These are phyloP conservation scores for Drosophila mimetica DNA, from an alignment of 2,888 invertebrate species.

Conservation along the genomic window DNA sequence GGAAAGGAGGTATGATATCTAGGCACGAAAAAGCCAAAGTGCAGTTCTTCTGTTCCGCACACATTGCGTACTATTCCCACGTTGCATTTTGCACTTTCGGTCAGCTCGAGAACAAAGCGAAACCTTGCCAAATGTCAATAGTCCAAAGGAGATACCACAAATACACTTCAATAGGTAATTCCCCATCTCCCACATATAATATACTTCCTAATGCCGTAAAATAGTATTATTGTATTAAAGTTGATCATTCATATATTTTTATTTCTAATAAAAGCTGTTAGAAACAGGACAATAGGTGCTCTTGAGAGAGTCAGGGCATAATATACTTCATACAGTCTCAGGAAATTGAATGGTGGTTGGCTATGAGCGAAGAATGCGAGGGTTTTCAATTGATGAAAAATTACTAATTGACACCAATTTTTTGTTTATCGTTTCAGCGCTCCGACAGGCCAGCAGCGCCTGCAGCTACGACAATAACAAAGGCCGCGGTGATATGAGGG, in stretches of 20 bases:
- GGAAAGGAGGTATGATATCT: conserved; percentile 1
- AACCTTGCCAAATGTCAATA: not conserved
- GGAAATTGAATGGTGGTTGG: not conserved
- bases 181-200: not conserved
- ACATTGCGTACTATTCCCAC: not conserved
- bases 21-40: not conserved
- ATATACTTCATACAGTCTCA: not conserved
- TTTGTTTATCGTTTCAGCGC: conserved; percentile 24
- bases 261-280: conserved; percentile 7
- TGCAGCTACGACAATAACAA: conserved; percentile 8
- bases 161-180: conserved; percentile 3
- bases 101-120: not conserved
- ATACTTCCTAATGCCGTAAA: not conserved
- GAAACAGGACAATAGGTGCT: not conserved
- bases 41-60: too few species aligned
- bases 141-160: not conserved
- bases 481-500: conserved; percentile 10
- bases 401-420: conserved; percentile 36
- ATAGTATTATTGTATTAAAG: too few species aligned
- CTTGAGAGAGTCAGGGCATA: not conserved
- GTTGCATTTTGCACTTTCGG: conserved; percentile 13
- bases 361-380: too few species aligned
- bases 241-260: not conserved
- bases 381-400: conserved; percentile 35
- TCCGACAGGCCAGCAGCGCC: not conserved